Evolutionary conservation across 2,888 invertebrate genomes (phyloP).

Genomic region (Eupithecia exiguata): DNA sequence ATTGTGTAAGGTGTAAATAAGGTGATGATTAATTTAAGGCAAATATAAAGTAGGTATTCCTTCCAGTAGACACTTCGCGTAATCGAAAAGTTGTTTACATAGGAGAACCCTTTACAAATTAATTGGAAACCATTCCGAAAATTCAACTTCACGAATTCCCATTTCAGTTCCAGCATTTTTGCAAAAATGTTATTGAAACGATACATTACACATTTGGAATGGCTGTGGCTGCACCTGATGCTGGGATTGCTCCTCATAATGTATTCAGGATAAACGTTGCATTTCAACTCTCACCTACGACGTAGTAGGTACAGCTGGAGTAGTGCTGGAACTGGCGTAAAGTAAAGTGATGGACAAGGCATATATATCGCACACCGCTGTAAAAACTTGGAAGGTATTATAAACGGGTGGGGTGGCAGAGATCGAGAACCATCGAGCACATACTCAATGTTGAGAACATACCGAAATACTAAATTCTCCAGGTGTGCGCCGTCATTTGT

Average conservation of each 20-base stretch:
- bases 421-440: too few relatives aligned
- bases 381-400: too few relatives aligned
- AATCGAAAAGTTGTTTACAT: conserved; percentile 7
- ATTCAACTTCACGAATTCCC: conserved; percentile 16
- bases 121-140: conserved; percentile 7
- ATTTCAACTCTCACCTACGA: conserved; percentile 48
- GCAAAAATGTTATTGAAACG: conserved; percentile 64
- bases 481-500: too few relatives aligned
- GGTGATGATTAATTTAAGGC: background rate
- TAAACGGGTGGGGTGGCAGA: too few relatives aligned
- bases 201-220: conserved; percentile 61
- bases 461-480: too few relatives aligned
- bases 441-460: too few relatives aligned
- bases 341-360: background rate
- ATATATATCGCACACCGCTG: too few relatives aligned
- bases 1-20: background rate
- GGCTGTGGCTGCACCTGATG: conserved; percentile 65
- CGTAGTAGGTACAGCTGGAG: conserved; percentile 20
- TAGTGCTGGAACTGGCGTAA: background rate
- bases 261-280: conserved; percentile 63
- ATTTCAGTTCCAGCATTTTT: conserved; percentile 36
- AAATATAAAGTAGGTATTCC: background rate
- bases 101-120: conserved; percentile 7
- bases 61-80: background rate
- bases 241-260: conserved; percentile 58